Base-by-base conservation (phyloP, 2,113 vertebrate genomes). In the Puffinus mauretanicus region DNA sequence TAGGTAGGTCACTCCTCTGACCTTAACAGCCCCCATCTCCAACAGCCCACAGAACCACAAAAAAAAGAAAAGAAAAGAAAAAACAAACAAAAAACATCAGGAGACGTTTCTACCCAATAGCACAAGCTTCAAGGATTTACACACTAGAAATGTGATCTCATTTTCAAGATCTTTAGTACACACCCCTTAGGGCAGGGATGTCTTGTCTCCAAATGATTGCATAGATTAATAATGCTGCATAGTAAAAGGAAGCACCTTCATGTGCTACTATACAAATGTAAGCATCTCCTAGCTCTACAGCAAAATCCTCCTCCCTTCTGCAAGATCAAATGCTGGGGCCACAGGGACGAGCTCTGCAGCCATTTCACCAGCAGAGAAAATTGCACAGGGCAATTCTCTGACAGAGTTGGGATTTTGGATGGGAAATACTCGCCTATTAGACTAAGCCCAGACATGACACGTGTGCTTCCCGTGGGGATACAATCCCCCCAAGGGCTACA, bases 131-230 rank as follows among this genome's bases (percentile, higher is more conserved):
- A 70, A 73, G 36, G 58, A 95, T 71, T 85, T 85, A 58, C 51
- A 95, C 62, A 62, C 32, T 65, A 91, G 71, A 95, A 91, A 89
- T 51, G 58, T 24, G 73, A 94, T 79, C 83, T 94, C 61, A 86
- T 69, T 94, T 94, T 91, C 66, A 72, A 49, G 30, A 79, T 44
- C 70, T 91, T 30, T 82, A 77, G 58, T 22, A 72, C 84, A 85
- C 25, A 84, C 29, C 46, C 83, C 70, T 85, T 21, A 94, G 61
- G 72, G 83, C 57, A 94, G 54, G 57, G 78, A 91, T 65, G 73
- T 73, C 78, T 85, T 72, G 46, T 66, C 81, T 88, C 89, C 78
- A 93, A 90, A 70, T 27, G 36, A 88, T 21, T 46, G 11, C 69
- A 94, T 4, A 89, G 81, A 96, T 94, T 76, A 94, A 84, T 58